Evolutionary conservation across 2,888 invertebrate genomes (phyloP).

Genomic region (Flexamia atlantica): DNA sequence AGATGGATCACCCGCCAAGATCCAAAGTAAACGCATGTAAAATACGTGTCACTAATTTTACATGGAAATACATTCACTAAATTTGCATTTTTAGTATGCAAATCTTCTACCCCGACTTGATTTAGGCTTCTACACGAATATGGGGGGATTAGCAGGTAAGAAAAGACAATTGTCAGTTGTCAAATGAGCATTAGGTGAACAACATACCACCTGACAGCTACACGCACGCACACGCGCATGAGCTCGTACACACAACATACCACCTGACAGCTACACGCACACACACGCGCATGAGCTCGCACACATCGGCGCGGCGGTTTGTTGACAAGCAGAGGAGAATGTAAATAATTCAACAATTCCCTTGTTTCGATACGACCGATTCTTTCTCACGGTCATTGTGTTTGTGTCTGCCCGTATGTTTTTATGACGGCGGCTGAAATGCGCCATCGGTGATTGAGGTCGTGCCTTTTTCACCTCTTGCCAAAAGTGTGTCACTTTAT

Average conservation of each 20-base stretch:
- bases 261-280: neutral
- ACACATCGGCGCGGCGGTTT: slow-evolving; percentile 3
- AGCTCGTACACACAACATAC: neutral
- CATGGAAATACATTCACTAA: slow-evolving; percentile 58
- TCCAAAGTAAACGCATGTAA: slow-evolving; percentile 55
- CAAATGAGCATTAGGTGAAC: neutral
- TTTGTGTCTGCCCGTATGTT: slow-evolving; percentile 1
- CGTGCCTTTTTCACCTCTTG: neutral
- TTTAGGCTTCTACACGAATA: slow-evolving; percentile 47
- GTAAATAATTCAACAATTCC: slow-evolving; percentile 57
- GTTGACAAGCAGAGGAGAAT: slow-evolving; percentile 37
- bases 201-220: neutral
- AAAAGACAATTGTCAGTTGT: slow-evolving; percentile 27
- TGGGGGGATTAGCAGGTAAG: slow-evolving; percentile 42
- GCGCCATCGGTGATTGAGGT: slow-evolving; percentile 43
- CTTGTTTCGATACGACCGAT: slow-evolving; percentile 53
- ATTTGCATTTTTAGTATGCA: slow-evolving; percentile 57
- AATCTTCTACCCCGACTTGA: slow-evolving; percentile 50
- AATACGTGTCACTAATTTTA: slow-evolving; percentile 56
- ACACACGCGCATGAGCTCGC: neutral
- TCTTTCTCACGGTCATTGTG: slow-evolving; percentile 30
- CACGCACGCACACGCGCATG: neutral
- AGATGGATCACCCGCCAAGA: slow-evolving; percentile 50
- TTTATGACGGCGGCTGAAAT: slow-evolving; percentile 49
- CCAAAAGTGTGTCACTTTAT: slow-evolving; percentile 53